Conservation (phyloP, 2,113 vertebrate species). For the Corvus cornix region DNA sequence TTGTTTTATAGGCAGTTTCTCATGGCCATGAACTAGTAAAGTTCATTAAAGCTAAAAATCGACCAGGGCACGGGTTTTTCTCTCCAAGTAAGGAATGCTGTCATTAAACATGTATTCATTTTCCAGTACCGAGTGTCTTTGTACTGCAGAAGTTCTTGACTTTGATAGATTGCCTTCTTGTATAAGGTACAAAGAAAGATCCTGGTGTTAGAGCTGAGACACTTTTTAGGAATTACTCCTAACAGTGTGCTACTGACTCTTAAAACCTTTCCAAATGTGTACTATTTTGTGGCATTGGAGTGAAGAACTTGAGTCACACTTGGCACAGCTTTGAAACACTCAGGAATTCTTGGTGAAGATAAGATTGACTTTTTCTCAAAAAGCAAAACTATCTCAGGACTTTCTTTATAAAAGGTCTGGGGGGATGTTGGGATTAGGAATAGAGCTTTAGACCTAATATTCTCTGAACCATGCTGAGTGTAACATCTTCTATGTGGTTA, state of each 20-base stretch:
- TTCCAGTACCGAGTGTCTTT: neutral
- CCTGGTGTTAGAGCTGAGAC: neutral
- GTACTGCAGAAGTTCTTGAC: neutral
- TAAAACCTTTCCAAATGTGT: neutral
- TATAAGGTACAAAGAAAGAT: neutral
- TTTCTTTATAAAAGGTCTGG: neutral
- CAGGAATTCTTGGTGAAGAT: neutral
- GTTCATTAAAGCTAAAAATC: neutral
- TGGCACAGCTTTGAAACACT: neutral
- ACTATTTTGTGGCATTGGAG: neutral
- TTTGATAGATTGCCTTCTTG: neutral
- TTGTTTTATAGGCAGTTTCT: neutral
- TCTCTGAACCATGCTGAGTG: neutral
- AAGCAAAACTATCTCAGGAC: neutral
- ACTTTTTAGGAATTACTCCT: neutral
- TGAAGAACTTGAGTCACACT: neutral
- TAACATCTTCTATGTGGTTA: neutral
- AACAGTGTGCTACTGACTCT: neutral
- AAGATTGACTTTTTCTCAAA: neutral
- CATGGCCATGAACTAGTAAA: neutral
- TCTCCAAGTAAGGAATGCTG: neutral
- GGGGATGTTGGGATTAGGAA: neutral
- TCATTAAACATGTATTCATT: neutral
- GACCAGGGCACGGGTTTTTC: neutral
- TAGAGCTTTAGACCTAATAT: neutral